Base-by-base conservation (phyloP, 2,113 vertebrate genomes). In the Ciconia stormi region DNA sequence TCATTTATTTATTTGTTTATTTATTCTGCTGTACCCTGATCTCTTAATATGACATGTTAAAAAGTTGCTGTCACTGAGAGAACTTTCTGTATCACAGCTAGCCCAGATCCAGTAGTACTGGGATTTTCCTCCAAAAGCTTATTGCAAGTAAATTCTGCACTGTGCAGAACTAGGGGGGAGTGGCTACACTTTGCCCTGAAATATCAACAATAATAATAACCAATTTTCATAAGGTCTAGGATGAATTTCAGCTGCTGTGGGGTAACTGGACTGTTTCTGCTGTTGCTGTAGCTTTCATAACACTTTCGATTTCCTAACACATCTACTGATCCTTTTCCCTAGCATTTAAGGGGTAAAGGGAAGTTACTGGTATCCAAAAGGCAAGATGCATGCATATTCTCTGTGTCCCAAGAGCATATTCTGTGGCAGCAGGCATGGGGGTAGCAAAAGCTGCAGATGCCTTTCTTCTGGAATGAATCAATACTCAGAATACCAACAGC, bases 31-130 rank as follows among this genome's bases (percentile, higher is more conserved):
- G 7, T 52, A n/a, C 44, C 14, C 6, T 70, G 4, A n/a, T 56
- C 2, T 53, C 21, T 67, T 69, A 44, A 61, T 9, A 29, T 8
- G 13, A 20, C 46, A 7, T 16, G 2, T 50, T 44, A 47, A 40
- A 32, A 66, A 14, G 18, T 32, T 46, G 4, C 42, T 78, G 56
- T 69, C 19, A 50, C 17, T 32, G 12, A 36, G 16, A 46, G 10
- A 56, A 4, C 4, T 59, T 87, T 71, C 69, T 63, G 4, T 38
- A 36, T 36, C 25, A n/a, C 18, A 67, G 36, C 3, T 69, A 17
- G 25, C 16, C 13, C 12, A 59, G 10, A 1, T 25, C 2, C 4
- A 22, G 12, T 6, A 53, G 14, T 21, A 27, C 2, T 23, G 9
- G 32, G 19, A 11, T 62, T 91, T 81, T 50, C 30, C 23, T 44